A percentile compares a stretch with the other conserved stretches of the same genome.
These are phyloP conservation scores for Megaptera novaeangliae DNA, from an alignment of 2,113 vertebrate genomes.

Conservation along the genomic window DNA sequence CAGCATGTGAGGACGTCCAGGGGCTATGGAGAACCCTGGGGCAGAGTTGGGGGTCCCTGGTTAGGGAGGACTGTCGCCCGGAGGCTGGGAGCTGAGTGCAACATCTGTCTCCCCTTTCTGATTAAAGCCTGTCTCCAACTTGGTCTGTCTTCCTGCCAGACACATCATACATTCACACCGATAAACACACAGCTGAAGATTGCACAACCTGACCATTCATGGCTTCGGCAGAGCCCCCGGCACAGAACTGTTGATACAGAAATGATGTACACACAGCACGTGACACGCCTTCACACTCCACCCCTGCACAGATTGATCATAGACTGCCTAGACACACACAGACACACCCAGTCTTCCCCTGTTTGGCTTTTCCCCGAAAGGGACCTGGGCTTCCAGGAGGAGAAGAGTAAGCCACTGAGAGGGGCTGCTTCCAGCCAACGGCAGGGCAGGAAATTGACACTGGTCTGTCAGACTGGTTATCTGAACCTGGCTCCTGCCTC, in stretches of 20 bases:
- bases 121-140: constrained; percentile 56
- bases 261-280: constrained; percentile 52
- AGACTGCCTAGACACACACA: constrained; percentile 54
- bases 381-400: constrained; percentile 3
- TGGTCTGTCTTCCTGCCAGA: constrained; percentile 63
- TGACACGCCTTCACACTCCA: constrained; percentile 57
- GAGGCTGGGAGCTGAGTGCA: background rate
- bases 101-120: constrained; percentile 17
- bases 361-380: constrained; percentile 1
- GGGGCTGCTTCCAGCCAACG: background rate
- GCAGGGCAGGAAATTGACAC: background rate
- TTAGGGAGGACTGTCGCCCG: background rate
- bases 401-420: background rate
- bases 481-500: background rate
- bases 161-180: constrained; percentile 46
- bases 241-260: constrained; percentile 61
- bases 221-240: constrained; percentile 43
- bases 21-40: background rate
- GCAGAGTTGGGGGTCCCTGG: background rate
- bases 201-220: constrained; percentile 56
- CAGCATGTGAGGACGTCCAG: constrained; percentile 8
- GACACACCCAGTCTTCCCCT: background rate
- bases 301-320: constrained; percentile 55
- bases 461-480: background rate
- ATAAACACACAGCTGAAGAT: constrained; percentile 72